These are phyloP conservation scores for Eidolon dupreanum DNA, from an alignment of 2,797 vertebrate genomes.

Conservation along the genomic window DNA sequence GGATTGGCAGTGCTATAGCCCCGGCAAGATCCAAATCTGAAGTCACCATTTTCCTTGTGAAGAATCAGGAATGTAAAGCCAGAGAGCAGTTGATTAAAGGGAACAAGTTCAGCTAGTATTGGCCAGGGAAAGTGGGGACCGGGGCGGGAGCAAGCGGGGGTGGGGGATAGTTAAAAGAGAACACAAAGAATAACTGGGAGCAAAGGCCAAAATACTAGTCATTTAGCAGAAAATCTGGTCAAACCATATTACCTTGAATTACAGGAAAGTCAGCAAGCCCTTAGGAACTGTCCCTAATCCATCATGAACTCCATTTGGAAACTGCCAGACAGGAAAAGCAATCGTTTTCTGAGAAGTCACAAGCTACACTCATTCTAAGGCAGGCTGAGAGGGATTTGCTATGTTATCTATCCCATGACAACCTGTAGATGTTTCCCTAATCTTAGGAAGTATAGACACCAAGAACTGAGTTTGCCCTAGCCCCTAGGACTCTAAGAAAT, in stretches of 20 bases:
- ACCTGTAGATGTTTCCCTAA: not conserved
- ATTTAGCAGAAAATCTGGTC: not conserved
- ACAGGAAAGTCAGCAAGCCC: not conserved
- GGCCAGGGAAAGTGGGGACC: not conserved
- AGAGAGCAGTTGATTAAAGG: conserved; percentile 57
- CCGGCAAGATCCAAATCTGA: conserved; percentile 59
- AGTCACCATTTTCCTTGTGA: conserved; percentile 71
- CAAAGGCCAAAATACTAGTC: not conserved
- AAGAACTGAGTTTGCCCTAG: not conserved
- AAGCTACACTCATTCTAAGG: not conserved
- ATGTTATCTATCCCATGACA: not conserved
- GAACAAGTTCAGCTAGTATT: conserved; percentile 30
- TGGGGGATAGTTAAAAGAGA: not conserved
- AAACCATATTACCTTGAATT: not conserved
- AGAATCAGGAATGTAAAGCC: conserved; percentile 47
- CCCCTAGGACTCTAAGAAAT: not conserved
- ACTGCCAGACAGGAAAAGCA: not conserved
- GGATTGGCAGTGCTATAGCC: conserved; percentile 29
- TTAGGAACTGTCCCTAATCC: not conserved
- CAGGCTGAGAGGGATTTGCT: not conserved
- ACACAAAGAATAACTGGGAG: not conserved
- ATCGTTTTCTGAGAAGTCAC: not conserved
- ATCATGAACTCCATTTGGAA: not conserved
- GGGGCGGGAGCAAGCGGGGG: too few relatives aligned
- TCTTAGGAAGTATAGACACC: not conserved